A percentile compares a stretch with the other conserved stretches of the same genome.
Evolutionary conservation across 1,140 invertebrate genomes (phyloP).

Genomic region (Panagrolaimus sp.): DNA sequence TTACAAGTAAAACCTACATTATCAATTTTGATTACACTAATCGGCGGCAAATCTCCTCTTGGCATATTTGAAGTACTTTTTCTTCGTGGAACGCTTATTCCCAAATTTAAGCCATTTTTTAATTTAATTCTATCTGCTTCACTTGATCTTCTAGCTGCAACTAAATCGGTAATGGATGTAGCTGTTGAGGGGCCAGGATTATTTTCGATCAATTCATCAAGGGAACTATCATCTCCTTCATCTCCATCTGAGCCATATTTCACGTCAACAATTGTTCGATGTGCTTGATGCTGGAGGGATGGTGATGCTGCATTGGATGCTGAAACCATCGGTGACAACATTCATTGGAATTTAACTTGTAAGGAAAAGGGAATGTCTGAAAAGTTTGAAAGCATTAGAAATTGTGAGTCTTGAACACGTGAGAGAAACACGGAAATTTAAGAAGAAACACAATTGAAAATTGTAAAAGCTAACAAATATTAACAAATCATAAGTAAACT

Average conservation of each 20-base stretch:
- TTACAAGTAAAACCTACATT: constrained; percentile 6
- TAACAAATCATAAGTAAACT: no score
- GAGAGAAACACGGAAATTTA: no score
- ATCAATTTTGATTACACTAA: constrained; percentile 32
- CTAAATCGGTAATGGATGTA: not conserved
- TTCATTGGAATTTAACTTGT: not conserved
- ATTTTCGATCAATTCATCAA: not conserved
- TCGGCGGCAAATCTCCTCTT: constrained; percentile 16
- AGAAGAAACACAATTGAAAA: no score
- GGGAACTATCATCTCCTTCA: not conserved
- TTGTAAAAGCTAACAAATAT: no score
- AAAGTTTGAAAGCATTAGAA: not conserved
- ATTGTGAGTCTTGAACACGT: no score
- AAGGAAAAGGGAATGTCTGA: not conserved
- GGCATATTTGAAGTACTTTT: not conserved
- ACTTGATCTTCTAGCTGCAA: not conserved
- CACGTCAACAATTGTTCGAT: not conserved
- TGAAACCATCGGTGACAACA: not conserved
- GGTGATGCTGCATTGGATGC: no score
- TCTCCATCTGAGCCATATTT: not conserved
- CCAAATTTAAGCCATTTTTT: not conserved
- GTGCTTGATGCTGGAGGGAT: not conserved
- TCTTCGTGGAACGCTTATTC: not conserved
- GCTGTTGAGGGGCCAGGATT: not conserved
- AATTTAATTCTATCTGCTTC: not conserved